Conservation (phyloP, 1,140 invertebrate genomes). For the Apis cerana region DNA sequence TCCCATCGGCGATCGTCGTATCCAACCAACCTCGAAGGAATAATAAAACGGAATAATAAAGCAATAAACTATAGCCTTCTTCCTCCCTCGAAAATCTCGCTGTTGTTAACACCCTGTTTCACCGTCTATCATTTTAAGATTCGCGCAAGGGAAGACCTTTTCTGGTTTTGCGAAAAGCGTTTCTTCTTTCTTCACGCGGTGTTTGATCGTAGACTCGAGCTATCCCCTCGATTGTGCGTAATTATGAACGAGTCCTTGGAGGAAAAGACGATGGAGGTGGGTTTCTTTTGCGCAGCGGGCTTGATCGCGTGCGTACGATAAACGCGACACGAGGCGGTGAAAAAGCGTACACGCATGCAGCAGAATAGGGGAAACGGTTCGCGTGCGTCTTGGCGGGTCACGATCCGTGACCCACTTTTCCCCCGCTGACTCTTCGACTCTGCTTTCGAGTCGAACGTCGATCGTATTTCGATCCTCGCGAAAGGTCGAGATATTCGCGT, state of each 20-base stretch:
- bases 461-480: constrained; percentile 6
- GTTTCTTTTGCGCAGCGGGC: constrained; percentile 20
- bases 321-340: background rate
- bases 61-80: background rate
- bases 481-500: constrained; percentile 16
- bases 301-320: constrained; percentile 41
- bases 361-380: background rate
- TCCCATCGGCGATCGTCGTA: background rate
- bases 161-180: too few species aligned
- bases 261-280: background rate
- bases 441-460: too few species aligned
- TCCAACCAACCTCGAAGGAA: background rate
- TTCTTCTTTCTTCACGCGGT: too few species aligned
- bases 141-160: background rate
- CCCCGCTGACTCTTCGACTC: background rate
- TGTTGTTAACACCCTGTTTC: background rate
- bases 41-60: constrained; percentile 21
- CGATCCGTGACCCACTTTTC: constrained; percentile 35
- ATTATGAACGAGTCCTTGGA: constrained; percentile 32
- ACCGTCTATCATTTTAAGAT: background rate
- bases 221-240: constrained; percentile 1
- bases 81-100: background rate
- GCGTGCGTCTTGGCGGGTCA: constrained; percentile 20
- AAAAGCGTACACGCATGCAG: constrained; percentile 35
- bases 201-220: too few species aligned